Conservation (phyloP, 1,140 invertebrate species). For the Panagrolaimus sp. region DNA sequence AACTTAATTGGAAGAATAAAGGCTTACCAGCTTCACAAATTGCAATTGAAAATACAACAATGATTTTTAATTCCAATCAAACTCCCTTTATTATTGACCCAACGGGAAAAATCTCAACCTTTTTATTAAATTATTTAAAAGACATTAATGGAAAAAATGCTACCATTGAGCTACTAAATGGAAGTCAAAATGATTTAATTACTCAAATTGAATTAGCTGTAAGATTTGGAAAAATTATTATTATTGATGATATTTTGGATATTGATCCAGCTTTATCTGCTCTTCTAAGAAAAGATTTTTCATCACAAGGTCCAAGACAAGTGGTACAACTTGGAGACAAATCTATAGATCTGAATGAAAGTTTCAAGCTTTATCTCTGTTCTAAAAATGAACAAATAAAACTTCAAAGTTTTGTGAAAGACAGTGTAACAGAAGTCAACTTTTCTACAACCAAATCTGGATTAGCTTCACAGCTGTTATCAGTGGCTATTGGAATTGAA, state of each 20-base stretch:
- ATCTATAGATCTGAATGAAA: conserved; percentile 73
- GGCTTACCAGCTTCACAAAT: conserved; percentile 74
- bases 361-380: conserved; percentile 74
- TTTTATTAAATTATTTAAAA: conserved; percentile 69
- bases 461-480: conserved; percentile 67
- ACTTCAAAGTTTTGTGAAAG: conserved; percentile 65
- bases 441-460: conserved; percentile 78
- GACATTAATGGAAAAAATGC: conserved; percentile 72
- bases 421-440: conserved; percentile 70
- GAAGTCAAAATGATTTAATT: conserved; percentile 40
- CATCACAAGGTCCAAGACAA: conserved; percentile 66
- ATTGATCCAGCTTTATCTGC: conserved; percentile 69
- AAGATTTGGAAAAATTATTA: conserved; percentile 82
- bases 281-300: conserved; percentile 67
- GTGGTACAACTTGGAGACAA: conserved; percentile 73
- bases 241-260: conserved; percentile 73
- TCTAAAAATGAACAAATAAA: conserved; percentile 68
- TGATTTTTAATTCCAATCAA: conserved; percentile 65
- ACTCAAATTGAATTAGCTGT: conserved; percentile 73
- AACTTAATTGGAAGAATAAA: conserved; percentile 72
- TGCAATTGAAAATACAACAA: conserved; percentile 75
- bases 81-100: conserved; percentile 80
- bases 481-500: conserved; percentile 62
- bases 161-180: conserved; percentile 55
- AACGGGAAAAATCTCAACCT: conserved; percentile 73